phyloP scores from a whole-genome alignment of 2,888 invertebrate species.

The Nephrotoma flavescens region DNA sequence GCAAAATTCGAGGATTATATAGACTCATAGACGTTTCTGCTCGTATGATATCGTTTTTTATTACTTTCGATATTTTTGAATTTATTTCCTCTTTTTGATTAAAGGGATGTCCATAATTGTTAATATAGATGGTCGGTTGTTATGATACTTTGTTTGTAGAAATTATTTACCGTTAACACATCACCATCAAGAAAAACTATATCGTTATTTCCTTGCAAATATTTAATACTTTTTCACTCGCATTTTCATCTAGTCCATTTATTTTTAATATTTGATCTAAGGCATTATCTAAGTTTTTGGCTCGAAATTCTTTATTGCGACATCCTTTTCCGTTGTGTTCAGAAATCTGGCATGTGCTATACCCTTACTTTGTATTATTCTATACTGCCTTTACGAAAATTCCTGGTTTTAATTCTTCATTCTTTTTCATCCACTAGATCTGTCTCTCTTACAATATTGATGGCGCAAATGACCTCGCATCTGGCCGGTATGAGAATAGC shows the following conservation, averaged over 20 bases:
- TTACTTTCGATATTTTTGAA: background rate
- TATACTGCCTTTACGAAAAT: too few relatives aligned
- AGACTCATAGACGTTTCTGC: background rate
- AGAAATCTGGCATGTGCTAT: background rate
- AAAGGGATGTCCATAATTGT: background rate
- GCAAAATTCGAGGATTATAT: too few relatives aligned
- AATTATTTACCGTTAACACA: background rate
- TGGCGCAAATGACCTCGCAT: background rate
- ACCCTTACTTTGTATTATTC: background rate
- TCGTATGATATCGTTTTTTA: background rate
- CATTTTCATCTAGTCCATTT: background rate
- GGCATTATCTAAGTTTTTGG: background rate
- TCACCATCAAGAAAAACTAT: background rate
- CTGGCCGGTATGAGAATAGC: background rate
- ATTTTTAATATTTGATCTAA: background rate
- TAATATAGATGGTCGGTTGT: background rate
- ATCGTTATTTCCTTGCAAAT: background rate
- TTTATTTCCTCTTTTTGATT: too few relatives aligned
- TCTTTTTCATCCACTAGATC: background rate
- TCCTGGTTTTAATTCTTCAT: too few relatives aligned
- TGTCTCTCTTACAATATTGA: background rate
- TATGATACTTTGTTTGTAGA: background rate
- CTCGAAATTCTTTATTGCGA: background rate
- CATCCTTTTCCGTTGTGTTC: background rate
- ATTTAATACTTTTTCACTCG: background rate